Conservation (phyloP, 2,797 vertebrate genomes). For the Prionace glauca region DNA sequence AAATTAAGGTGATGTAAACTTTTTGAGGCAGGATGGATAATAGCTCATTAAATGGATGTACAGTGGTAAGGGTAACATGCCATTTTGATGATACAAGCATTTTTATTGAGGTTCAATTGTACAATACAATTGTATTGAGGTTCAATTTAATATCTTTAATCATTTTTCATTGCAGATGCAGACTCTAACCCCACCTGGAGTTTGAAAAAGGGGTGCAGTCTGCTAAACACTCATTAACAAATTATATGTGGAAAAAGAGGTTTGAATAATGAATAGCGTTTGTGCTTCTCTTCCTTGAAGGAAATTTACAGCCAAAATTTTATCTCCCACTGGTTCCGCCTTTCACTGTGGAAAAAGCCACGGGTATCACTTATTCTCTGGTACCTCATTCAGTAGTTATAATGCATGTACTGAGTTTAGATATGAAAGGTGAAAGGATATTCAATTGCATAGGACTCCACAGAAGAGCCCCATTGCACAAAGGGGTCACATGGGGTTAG, state of each 20-base stretch:
- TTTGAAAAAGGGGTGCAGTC: background rate
- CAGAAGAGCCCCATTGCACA: background rate
- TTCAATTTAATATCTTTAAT: background rate
- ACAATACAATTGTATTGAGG: background rate
- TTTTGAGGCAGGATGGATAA: background rate
- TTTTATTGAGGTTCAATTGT: background rate
- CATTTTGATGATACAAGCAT: background rate
- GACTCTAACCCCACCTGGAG: background rate
- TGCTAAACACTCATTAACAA: background rate
- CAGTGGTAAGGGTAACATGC: background rate
- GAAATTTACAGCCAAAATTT: background rate
- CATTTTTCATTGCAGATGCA: background rate
- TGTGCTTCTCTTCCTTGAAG: background rate
- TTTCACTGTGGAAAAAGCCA: no score
- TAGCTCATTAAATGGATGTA: background rate
- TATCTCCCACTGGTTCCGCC: background rate
- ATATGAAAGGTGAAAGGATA: background rate
- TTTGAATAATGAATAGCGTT: background rate
- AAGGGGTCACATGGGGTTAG: no score
- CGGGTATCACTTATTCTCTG: background rate
- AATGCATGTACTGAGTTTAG: background rate
- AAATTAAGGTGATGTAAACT: background rate
- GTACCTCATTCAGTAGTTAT: background rate
- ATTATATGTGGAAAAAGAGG: background rate
- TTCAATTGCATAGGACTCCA: background rate